A percentile compares a stretch with the other conserved stretches of the same genome.
Conservation (phyloP, 2,888 invertebrate species). For the Drosophila atripex region DNA sequence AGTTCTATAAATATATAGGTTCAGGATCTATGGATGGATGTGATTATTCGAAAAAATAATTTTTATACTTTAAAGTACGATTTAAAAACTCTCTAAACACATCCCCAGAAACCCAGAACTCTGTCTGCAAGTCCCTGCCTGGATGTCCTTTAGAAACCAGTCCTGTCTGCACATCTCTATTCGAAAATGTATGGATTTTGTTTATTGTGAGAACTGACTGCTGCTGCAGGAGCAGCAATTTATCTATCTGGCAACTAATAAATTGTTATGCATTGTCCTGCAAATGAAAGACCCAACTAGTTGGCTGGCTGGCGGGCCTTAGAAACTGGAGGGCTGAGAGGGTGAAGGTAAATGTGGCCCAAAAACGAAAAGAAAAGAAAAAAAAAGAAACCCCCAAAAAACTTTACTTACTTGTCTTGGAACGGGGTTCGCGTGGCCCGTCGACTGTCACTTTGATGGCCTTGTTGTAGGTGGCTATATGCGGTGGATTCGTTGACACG, state of each 20-base stretch:
- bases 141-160: background rate
- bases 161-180: slow-evolving; percentile 16
- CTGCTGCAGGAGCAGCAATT: slow-evolving; percentile 36
- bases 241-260: slow-evolving; percentile 68
- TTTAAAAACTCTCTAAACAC: background rate
- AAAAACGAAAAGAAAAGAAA: no score
- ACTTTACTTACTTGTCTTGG: slow-evolving; percentile 92
- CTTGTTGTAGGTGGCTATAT: slow-evolving; percentile 97
- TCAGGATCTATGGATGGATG: no score
- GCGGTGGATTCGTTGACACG: slow-evolving; percentile 96
- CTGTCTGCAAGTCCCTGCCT: background rate
- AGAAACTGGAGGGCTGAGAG: background rate
- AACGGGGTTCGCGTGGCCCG: slow-evolving; percentile 97
- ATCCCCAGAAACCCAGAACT: background rate
- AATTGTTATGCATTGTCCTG: slow-evolving; percentile 61
- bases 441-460: slow-evolving; percentile 99
- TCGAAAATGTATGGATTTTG: slow-evolving; percentile 1
- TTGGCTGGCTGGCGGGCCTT: background rate
- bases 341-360: background rate
- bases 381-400: no score
- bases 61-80: no score
- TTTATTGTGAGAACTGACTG: slow-evolving; percentile 10
- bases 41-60: no score
- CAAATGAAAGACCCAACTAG: slow-evolving; percentile 33
- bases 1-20: no score